Conservation (phyloP, 2,888 invertebrate species). For the Brenthis daphne region DNA sequence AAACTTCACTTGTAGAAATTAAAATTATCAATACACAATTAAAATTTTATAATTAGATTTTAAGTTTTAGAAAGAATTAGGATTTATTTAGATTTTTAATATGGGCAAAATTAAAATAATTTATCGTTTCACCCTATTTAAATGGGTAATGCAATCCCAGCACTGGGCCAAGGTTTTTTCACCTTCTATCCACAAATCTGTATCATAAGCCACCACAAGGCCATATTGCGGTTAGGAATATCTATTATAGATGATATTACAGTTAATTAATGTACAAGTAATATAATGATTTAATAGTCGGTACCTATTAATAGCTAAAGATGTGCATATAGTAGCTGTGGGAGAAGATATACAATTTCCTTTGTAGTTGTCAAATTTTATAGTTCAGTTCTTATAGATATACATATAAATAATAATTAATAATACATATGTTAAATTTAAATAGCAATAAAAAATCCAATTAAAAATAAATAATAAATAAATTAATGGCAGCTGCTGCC, state of each 20-base stretch:
- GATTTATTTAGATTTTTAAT: too few relatives aligned
- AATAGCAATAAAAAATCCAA: too few relatives aligned
- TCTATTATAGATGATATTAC: conserved; percentile 30
- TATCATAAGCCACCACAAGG: conserved; percentile 37
- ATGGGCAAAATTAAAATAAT: background rate
- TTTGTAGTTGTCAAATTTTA: too few relatives aligned
- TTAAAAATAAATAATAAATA: too few relatives aligned
- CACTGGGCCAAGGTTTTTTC: conserved; percentile 30
- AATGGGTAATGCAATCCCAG: conserved; percentile 23
- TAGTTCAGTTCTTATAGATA: too few relatives aligned
- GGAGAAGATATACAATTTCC: background rate
- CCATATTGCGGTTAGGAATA: conserved; percentile 31
- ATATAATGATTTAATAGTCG: conserved; percentile 7
- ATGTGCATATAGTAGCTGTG: background rate
- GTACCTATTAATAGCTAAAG: conserved; percentile 40
- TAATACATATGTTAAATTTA: too few relatives aligned
- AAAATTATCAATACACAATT: too few relatives aligned
- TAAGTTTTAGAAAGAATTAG: too few relatives aligned
- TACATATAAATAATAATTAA: too few relatives aligned
- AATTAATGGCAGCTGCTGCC: too few relatives aligned
- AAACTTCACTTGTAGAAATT: background rate
- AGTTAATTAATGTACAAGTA: conserved; percentile 24
- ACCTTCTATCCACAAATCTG: conserved; percentile 36
- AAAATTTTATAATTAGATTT: too few relatives aligned
- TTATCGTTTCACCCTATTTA: conserved; percentile 10